A percentile compares a stretch with the other conserved stretches of the same genome.
These are phyloP conservation scores for Ranitomeya variabilis DNA, from an alignment of 2,113 vertebrate species.

Conservation along the genomic window DNA sequence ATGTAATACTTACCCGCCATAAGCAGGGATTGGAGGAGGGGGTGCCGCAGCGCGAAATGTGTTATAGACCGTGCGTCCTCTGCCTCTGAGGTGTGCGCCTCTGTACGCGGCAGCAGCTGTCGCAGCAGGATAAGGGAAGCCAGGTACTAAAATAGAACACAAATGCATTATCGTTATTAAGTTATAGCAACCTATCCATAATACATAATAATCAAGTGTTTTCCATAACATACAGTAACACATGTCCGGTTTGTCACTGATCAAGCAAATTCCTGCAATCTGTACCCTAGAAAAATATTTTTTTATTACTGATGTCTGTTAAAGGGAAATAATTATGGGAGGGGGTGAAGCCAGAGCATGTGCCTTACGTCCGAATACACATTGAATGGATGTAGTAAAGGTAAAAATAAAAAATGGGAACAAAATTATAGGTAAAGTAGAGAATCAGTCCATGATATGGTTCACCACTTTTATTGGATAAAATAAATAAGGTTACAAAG, in stretches of 20 bases:
- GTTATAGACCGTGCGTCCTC: constrained; percentile 93
- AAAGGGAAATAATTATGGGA: too few species aligned
- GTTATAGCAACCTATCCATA: neutral
- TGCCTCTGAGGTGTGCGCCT: constrained; percentile 90
- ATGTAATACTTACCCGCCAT: constrained; percentile 85
- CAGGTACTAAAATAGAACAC: constrained; percentile 78
- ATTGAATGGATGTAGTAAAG: too few species aligned
- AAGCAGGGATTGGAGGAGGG: constrained; percentile 90
- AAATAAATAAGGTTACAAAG: too few species aligned
- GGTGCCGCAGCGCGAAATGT: constrained; percentile 91
- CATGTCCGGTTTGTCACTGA: neutral
- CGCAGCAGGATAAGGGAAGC: constrained; percentile 92
- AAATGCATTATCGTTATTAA: neutral
- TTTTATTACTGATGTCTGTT: too few species aligned
- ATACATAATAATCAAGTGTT: neutral
- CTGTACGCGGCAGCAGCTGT: constrained; percentile 90
- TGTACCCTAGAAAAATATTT: too few species aligned
- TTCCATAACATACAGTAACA: neutral
- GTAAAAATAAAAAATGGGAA: too few species aligned
- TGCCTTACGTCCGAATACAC: too few species aligned
- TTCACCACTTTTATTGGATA: too few species aligned
- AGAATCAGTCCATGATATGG: too few species aligned
- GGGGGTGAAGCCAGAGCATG: too few species aligned
- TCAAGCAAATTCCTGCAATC: neutral
- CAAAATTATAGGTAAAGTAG: too few species aligned